Evolutionary conservation across 2,797 vertebrate genomes (phyloP), one percentile per base, ranked within the genome.

Genomic region (Rhodeus uyekii): DNA sequence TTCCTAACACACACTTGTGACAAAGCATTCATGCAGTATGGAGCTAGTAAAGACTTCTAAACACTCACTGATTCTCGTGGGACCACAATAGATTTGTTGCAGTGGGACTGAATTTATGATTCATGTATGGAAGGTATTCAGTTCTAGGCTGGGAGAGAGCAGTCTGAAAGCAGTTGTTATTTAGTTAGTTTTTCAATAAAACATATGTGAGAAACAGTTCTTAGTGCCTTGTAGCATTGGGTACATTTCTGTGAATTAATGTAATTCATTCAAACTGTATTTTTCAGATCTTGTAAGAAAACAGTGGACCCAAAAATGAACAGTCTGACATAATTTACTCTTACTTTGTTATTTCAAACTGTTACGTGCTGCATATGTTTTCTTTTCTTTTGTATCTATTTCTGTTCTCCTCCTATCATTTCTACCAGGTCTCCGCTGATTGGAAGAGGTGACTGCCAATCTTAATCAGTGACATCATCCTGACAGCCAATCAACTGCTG

Each of bases 151-250:
- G 24, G 13, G n/a, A 48, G 29, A 3, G 29, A 32, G 29, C 22
- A 64, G 29, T 76, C 55, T 76, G 53, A 50, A 22, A 65, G 32
- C n/a, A 34, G 13, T 53, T 78, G 34, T 58, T 68, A 68, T 68
- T 74, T 55, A 36, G 22, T 55, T 73, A 0, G 22, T 3, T 67
- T 67, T 68, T 78, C 65, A 68, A 55, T 67, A 14, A 68, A 68
- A 27, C 63, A 29, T 55, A 42, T 0, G 16, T 22, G n/a, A 36
- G 67, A 27, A 22, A 53, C 39, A 38, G 32, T 29, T 60, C 53
- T 27, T 58, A 14, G 13, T 50, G 65, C 44, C 46, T 32, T 12
- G 32, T 24, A 9, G 34, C 8, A 32, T 67, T 22, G 34, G 13
- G 36, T 8, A 46, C 39, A 48, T n/a, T 76, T 77, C 39, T 6